Evolutionary conservation across 2,113 vertebrate species (phyloP), one percentile per base, ranked within the genome.

Genomic region (Tetraodon nigroviridis): DNA sequence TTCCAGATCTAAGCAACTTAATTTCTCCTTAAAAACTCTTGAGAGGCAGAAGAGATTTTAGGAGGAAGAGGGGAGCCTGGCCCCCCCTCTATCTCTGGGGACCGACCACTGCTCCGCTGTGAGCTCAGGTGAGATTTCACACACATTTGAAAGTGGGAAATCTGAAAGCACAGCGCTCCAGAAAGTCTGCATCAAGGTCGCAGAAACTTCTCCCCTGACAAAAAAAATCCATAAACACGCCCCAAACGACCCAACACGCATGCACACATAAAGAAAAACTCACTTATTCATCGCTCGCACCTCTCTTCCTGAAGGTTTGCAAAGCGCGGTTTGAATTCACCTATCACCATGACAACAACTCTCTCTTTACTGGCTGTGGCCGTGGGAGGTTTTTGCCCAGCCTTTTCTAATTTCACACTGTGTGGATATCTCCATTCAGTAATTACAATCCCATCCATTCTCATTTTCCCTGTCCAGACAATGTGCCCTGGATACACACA

Each of bases 371-470:
- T 66, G 71, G 61, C 81, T 58, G 58, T 72, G 73, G 80, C 82
- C 59, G 72, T 82, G 82, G 83, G 85, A 86, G 83, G 71, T 81
- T 84, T 77, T 83, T 24, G 63, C 82, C 71, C 76, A 80, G 81
- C 80, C 74, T 87, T 88, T 87, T 88, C 79, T 85, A 88, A 89
- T 89, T 89, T 89, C 87, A 89, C 87, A 87, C 80, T 89, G 82
- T 87, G 86, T 89, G 87, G 83, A 86, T 86, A 87, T 88, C 86
- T 87, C 84, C 82, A 87, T 87, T 89, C 84, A 84, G 84, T 84
- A 80, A 87, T 87, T 89, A 84, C 79, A 80, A 82, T 79, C 74
- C 81, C 85, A 86, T 88, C 82, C 79, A 88, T 88, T 86, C 84
- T 85, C 82, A 87, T 86, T 84, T 66, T 80, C 67, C 74, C 75